Evolutionary conservation across 2,113 vertebrate genomes (phyloP), one percentile per base, ranked within the genome.

Genomic region (Zapornia atra): DNA sequence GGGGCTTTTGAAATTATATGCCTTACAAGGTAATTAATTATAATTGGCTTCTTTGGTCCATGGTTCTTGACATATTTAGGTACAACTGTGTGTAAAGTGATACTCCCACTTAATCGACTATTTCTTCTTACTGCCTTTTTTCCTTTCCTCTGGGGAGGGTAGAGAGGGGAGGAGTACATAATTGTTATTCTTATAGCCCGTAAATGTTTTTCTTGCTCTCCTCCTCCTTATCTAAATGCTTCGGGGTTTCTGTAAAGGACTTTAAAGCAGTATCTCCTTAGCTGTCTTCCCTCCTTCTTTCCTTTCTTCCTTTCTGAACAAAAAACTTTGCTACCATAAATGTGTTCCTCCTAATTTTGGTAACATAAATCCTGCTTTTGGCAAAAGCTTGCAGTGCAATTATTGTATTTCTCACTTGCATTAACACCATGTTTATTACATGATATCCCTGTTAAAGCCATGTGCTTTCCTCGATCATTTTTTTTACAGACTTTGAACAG

Each of bases 271-370:
- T 56, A 38, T 22, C 7, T 65, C 22, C 25, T 57, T 17, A 9
- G 3, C 4, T 79, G 15, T 25, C 36, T 69, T 61, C 57, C 5
- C 10, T 40, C 25, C 5, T 29, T 54, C 46, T 9, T 59, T 78
- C 51, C 10, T 42, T 48, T 22, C 51, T 42, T n/a, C 7, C 2
- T 66, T 73, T 22, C n/a, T 33, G 20, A 61, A 26, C 17, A 40
- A 28, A 56, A n/a, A n/a, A n/a, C 10, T 78, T 94, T 75, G 24
- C 10, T 29, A 14, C 10, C 8, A 34, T 7, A 46, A 22, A 38
- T 60, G 13, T 18, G 0, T 42, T 53, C 22, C 20, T 38, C 26
- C 8, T 11, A 10, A 1, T 2, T n/a, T 33, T 44, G 3, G 18
- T 15, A 59, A 64, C 20, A 11, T 51, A n/a, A 83, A 5, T 16